These are phyloP conservation scores for Octodonta nipae DNA, from an alignment of 2,888 invertebrate species.

Conservation along the genomic window DNA sequence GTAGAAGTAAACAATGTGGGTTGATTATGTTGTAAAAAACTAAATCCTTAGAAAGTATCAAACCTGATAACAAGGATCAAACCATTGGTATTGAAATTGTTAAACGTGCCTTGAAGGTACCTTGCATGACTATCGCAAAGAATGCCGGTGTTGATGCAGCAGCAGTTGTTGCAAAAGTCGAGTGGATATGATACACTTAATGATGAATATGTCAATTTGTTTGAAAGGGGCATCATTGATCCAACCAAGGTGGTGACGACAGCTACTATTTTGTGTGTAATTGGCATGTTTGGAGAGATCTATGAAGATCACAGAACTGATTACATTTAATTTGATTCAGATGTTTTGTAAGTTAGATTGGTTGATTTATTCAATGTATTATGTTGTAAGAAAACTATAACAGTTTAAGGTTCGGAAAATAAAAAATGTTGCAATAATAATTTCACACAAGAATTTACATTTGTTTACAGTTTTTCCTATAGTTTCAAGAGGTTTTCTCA, in stretches of 20 bases:
- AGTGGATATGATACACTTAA: slow-evolving; percentile 41
- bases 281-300: no score
- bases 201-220: slow-evolving; percentile 37
- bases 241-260: slow-evolving; percentile 53
- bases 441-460: no score
- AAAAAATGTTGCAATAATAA: no score
- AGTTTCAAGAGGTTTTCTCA: no score
- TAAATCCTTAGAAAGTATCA: slow-evolving; percentile 27
- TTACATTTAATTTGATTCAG: no score
- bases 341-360: no score
- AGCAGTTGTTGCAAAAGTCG: slow-evolving; percentile 61
- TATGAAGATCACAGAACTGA: no score
- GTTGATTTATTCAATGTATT: no score
- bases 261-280: no score
- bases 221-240: slow-evolving; percentile 38
- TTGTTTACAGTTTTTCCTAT: no score
- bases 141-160: slow-evolving; percentile 39
- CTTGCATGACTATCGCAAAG: slow-evolving; percentile 37
- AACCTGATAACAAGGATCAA: slow-evolving; percentile 33
- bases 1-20: slow-evolving; percentile 41
- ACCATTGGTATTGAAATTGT: slow-evolving; percentile 36
- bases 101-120: slow-evolving; percentile 33
- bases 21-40: slow-evolving; percentile 36
- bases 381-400: no score
- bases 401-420: no score